Percentiles rank a stretch among this genome's conserved stretches.
phyloP scores from a whole-genome alignment of 1,140 invertebrate species.

The Leptoteleia sp. region DNA sequence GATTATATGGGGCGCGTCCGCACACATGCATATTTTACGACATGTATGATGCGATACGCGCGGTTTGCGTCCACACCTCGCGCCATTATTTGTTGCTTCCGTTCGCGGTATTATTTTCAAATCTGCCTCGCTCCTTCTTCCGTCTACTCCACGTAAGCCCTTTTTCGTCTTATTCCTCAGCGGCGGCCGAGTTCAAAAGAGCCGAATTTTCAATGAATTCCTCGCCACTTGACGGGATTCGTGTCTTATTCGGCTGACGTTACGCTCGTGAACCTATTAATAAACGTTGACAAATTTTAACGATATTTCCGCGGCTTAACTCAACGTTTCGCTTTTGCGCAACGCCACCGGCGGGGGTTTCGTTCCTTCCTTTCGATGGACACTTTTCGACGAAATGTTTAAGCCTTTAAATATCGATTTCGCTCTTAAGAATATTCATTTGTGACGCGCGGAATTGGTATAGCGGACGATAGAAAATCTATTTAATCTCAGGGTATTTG shows the following conservation, averaged over 20 bases:
- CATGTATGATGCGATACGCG: conserved; percentile 74
- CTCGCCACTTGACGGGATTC: conserved; percentile 54
- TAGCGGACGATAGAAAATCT: too few relatives aligned
- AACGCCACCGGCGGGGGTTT: too few relatives aligned
- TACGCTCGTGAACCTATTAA: conserved; percentile 67
- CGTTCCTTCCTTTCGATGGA: too few relatives aligned
- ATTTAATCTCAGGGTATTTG: too few relatives aligned
- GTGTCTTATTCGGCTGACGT: conserved; percentile 43
- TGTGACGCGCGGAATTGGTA: too few relatives aligned
- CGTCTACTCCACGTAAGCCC: conserved; percentile 32
- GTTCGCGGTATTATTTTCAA: conserved; percentile 77
- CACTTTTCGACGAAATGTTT: too few relatives aligned
- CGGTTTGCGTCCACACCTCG: conserved; percentile 79
- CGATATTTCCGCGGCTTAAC: conserved; percentile 69
- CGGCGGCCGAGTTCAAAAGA: conserved; percentile 65
- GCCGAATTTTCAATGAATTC: conserved; percentile 72
- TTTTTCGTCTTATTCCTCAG: conserved; percentile 36
- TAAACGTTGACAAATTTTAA: conserved; percentile 73
- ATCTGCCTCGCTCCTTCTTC: conserved; percentile 55
- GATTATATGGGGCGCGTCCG: conserved; percentile 80
- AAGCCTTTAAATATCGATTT: too few relatives aligned
- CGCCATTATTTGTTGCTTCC: conserved; percentile 80
- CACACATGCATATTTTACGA: conserved; percentile 62
- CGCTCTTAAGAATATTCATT: too few relatives aligned
- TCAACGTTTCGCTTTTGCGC: conserved; percentile 44